These are phyloP conservation scores for Myiozetetes cayanensis DNA, from an alignment of 2,113 vertebrate species.

Conservation along the genomic window DNA sequence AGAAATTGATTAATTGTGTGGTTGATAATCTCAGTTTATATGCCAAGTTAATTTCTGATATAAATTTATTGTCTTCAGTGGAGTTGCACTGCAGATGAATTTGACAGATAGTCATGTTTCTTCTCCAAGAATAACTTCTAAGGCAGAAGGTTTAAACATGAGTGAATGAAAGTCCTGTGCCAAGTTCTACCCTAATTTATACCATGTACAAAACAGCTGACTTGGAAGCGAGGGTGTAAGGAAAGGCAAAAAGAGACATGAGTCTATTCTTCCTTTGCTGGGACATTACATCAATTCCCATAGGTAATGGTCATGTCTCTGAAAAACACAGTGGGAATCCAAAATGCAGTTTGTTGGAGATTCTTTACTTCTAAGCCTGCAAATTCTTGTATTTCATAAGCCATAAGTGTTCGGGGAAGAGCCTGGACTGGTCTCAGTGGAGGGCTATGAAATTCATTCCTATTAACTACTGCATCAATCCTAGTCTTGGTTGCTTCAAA, in stretches of 20 bases:
- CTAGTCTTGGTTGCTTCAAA: neutral
- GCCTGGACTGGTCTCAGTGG: neutral
- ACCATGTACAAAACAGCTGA: neutral
- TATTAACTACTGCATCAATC: neutral
- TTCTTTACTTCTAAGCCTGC: neutral
- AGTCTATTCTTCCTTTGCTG: conserved; percentile 31
- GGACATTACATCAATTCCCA: conserved; percentile 18
- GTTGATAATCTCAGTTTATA: neutral
- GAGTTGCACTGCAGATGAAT: neutral
- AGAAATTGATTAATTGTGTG: neutral
- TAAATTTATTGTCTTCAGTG: conserved; percentile 1
- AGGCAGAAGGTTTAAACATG: conserved; percentile 19
- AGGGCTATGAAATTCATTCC: neutral
- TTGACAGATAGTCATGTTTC: neutral
- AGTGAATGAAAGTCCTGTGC: conserved; percentile 22
- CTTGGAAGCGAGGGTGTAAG: neutral
- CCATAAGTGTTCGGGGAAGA: neutral
- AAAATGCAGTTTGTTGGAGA: neutral
- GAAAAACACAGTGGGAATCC: neutral
- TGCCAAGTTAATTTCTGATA: neutral
- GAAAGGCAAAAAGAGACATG: conserved; percentile 29
- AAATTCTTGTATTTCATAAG: neutral
- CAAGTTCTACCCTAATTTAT: conserved; percentile 31
- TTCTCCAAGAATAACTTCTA: conserved; percentile 38
- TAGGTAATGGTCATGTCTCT: neutral